These are phyloP conservation scores for Huso huso DNA, from an alignment of 2,797 vertebrate species.

Conservation along the genomic window DNA sequence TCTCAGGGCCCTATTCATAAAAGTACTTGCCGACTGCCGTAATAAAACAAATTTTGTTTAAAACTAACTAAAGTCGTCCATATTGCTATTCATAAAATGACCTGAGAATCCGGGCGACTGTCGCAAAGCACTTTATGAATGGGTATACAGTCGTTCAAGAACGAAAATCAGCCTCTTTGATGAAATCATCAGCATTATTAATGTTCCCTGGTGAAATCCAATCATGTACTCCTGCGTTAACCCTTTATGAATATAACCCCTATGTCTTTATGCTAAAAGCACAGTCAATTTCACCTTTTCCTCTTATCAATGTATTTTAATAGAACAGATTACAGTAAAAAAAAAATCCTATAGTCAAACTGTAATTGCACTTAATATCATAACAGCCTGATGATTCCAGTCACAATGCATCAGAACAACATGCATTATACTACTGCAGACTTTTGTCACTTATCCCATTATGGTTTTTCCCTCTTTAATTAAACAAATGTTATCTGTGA, in stretches of 20 bases:
- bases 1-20: too few relatives aligned
- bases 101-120: too few relatives aligned
- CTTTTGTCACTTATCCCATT: constrained; percentile 25
- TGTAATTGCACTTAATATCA: constrained; percentile 26
- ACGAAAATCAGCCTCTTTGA: too few relatives aligned
- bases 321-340: constrained; percentile 9
- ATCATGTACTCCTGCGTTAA: background rate
- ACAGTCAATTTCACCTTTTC: constrained; percentile 34
- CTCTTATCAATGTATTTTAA: constrained; percentile 38
- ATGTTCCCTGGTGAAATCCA: too few relatives aligned
- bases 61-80: too few relatives aligned
- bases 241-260: background rate
- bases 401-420: constrained; percentile 29
- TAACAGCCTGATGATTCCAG: constrained; percentile 28
- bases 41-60: too few relatives aligned
- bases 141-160: too few relatives aligned
- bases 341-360: too few relatives aligned
- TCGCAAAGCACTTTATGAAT: too few relatives aligned
- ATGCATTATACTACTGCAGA: constrained; percentile 28
- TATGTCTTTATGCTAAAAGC: constrained; percentile 26
- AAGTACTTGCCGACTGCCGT: too few relatives aligned
- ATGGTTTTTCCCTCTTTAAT: constrained; percentile 27
- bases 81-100: too few relatives aligned
- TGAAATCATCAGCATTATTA: too few relatives aligned
- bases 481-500: constrained; percentile 25